Evolutionary conservation across 2,888 invertebrate genomes (phyloP).

Genomic region (Argyra leucocephala): DNA sequence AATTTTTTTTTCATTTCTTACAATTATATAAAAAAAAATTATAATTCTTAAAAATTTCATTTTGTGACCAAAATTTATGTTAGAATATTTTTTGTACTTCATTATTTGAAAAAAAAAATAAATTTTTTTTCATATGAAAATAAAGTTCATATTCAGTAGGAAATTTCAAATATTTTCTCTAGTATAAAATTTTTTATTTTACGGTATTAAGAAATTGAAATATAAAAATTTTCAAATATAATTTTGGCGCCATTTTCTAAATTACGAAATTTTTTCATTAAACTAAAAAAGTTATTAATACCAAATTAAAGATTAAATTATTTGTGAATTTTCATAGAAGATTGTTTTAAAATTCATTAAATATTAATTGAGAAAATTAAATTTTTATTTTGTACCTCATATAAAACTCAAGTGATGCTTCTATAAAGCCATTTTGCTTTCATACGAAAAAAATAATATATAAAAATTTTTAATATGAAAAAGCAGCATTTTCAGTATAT

Average conservation of each 20-base stretch:
- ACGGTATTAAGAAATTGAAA: neutral
- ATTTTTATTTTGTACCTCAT: constrained; percentile 18
- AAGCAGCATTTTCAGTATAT: neutral
- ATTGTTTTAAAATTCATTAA: constrained; percentile 19
- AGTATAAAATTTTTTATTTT: neutral
- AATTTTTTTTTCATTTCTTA: no score
- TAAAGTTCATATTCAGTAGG: neutral
- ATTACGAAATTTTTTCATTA: constrained; percentile 18
- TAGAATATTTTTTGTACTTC: no score
- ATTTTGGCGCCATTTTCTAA: constrained; percentile 23
- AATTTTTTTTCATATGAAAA: no score
- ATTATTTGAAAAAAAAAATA: no score
- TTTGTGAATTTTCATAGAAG: constrained; percentile 23
- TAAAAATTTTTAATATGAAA: neutral
- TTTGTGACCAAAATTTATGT: no score
- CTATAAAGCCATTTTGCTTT: constrained; percentile 22
- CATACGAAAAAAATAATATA: neutral
- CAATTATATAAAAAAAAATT: no score
- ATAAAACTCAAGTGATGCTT: constrained; percentile 22
- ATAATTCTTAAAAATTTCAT: no score
- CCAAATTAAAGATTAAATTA: constrained; percentile 20
- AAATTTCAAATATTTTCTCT: no score
- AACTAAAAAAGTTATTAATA: constrained; percentile 17
- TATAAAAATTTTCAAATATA: neutral
- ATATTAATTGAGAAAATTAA: constrained; percentile 14